Evolutionary conservation across 2,113 vertebrate species (phyloP).

Genomic region (Tenebrosternarchus preto): DNA sequence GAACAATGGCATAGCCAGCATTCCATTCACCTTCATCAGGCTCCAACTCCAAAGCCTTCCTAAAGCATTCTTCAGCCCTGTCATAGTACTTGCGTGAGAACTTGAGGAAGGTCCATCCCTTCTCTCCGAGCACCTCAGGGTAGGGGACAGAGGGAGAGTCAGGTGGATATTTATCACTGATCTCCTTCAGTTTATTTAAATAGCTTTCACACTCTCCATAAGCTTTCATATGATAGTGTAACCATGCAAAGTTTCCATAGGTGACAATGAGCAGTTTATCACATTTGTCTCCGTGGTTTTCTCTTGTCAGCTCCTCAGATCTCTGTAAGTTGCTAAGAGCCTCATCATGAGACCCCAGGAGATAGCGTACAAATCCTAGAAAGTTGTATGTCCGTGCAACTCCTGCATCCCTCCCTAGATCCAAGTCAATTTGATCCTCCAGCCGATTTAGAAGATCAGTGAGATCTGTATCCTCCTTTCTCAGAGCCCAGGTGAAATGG

Average conservation of each 20-base stretch:
- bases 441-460: constrained; percentile 37
- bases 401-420: constrained; percentile 12
- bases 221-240: constrained; percentile 51
- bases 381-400: constrained; percentile 27
- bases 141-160: constrained; percentile 34
- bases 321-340: constrained; percentile 38
- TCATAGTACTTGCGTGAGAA: constrained; percentile 51
- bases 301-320: constrained; percentile 38
- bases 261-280: constrained; percentile 45
- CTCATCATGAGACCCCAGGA: constrained; percentile 32
- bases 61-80: constrained; percentile 52
- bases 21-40: constrained; percentile 49
- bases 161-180: constrained; percentile 37
- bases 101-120: constrained; percentile 57
- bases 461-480: constrained; percentile 45
- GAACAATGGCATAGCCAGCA: constrained; percentile 53
- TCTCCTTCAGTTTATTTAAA: constrained; percentile 50
- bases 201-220: constrained; percentile 38
- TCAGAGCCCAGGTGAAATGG: constrained; percentile 60
- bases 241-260: constrained; percentile 59
- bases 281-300: constrained; percentile 13
- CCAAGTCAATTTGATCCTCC: constrained; percentile 19
- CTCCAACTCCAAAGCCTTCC: constrained; percentile 50
- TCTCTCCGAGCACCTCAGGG: constrained; percentile 53
- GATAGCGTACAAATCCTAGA: constrained; percentile 52